These are phyloP conservation scores for Echinometra lucunter DNA, from an alignment of 53 echinoderm and acorn worm species.

Conservation along the genomic window DNA sequence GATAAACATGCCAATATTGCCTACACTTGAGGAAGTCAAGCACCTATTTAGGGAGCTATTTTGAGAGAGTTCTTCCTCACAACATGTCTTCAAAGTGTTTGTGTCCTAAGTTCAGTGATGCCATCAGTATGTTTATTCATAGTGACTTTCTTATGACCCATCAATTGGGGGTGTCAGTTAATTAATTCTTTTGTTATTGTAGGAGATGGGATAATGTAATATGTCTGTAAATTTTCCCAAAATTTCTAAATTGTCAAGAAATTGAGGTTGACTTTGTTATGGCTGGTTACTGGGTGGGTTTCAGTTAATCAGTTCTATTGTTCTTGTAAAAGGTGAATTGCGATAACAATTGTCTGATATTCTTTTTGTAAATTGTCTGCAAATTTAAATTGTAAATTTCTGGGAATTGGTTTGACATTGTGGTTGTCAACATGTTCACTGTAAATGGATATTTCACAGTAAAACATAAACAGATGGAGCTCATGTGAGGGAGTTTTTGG, in stretches of 20 bases:
- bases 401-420: not conserved
- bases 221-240: not conserved
- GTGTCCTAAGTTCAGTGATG: not conserved
- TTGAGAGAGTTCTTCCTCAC: not conserved
- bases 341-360: too few relatives aligned
- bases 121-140: too few relatives aligned
- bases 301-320: too few relatives aligned
- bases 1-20: conserved; percentile 52
- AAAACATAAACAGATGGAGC: not conserved
- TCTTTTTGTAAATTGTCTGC: not conserved
- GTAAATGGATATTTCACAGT: not conserved
- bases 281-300: too few relatives aligned
- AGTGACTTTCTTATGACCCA: not conserved
- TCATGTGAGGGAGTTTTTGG: not conserved
- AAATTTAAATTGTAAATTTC: too few relatives aligned
- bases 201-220: not conserved
- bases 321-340: too few relatives aligned
- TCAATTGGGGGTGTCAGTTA: not conserved
- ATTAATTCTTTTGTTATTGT: not conserved
- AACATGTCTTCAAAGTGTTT: conserved; percentile 23
- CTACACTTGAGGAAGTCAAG: conserved; percentile 31
- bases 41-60: conserved; percentile 18
- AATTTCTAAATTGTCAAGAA: too few relatives aligned
- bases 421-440: not conserved
- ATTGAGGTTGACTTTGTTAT: too few relatives aligned